Conservation (phyloP, 2,888 invertebrate genomes). For the Epicampocera succincta region DNA sequence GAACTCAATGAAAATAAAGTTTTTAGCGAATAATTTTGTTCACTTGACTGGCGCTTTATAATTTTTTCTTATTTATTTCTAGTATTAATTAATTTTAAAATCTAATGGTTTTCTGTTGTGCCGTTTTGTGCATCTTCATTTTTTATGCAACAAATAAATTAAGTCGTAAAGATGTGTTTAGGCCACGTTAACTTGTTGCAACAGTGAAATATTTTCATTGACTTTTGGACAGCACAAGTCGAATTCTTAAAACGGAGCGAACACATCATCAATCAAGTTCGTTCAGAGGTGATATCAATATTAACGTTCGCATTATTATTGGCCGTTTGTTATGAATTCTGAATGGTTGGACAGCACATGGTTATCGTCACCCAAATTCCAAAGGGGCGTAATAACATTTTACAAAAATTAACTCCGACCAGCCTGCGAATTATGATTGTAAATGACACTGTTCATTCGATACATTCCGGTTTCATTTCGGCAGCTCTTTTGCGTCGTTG, state of each 20-base stretch:
- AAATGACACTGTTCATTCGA: too few species aligned
- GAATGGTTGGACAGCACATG: too few species aligned
- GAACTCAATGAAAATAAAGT: too few species aligned
- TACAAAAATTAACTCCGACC: too few species aligned
- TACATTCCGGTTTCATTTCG: too few species aligned
- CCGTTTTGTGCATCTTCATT: slow-evolving; percentile 39
- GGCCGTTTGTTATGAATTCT: neutral
- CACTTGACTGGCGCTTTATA: neutral
- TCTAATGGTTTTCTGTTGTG: slow-evolving; percentile 56
- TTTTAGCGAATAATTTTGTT: slow-evolving; percentile 10
- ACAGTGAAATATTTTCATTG: slow-evolving; percentile 48
- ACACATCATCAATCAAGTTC: slow-evolving; percentile 59
- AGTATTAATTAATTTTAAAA: slow-evolving; percentile 10
- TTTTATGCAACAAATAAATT: slow-evolving; percentile 56
- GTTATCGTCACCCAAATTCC: neutral
- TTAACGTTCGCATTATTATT: neutral
- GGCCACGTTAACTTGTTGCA: slow-evolving; percentile 23
- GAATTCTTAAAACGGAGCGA: slow-evolving; percentile 24
- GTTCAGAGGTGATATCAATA: slow-evolving; percentile 9
- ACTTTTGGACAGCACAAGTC: slow-evolving; percentile 1
- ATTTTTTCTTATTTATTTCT: slow-evolving; percentile 15
- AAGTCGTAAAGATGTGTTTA: slow-evolving; percentile 59
- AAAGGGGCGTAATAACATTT: neutral
- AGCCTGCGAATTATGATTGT: too few species aligned
- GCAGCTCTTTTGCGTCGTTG: too few species aligned